Conservation (phyloP, 2,888 invertebrate genomes). For the Epinotia ramella region DNA sequence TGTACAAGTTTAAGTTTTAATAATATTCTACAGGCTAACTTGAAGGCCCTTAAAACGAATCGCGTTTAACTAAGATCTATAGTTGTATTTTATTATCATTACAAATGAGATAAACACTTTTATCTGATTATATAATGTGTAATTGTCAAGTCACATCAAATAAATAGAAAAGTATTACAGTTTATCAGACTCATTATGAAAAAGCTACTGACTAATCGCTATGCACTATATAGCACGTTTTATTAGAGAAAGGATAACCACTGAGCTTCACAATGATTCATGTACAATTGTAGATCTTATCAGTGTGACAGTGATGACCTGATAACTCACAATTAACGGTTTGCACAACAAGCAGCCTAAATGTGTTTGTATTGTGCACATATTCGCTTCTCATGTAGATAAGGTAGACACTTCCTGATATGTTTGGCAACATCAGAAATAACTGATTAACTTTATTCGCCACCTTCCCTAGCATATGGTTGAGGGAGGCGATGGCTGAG, state of each 20-base stretch:
- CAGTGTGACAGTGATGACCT: constrained; percentile 27
- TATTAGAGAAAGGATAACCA: constrained; percentile 16
- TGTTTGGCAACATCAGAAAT: neutral
- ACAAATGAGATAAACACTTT: neutral
- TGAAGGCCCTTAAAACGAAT: no score
- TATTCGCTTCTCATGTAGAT: constrained; percentile 2
- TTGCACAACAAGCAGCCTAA: constrained; percentile 15
- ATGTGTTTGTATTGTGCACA: neutral
- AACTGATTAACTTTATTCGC: neutral
- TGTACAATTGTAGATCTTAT: constrained; percentile 28
- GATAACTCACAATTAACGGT: constrained; percentile 32
- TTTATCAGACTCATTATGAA: neutral
- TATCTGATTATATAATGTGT: neutral
- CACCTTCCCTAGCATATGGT: no score
- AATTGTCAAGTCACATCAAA: neutral
- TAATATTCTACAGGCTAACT: no score
- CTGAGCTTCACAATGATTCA: constrained; percentile 9
- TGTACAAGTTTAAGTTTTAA: no score
- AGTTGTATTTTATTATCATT: no score
- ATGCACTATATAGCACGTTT: constrained; percentile 33
- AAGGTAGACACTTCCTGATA: constrained; percentile 1
- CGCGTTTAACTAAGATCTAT: no score
- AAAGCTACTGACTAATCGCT: neutral
- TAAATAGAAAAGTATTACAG: neutral
- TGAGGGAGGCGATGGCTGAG: no score